These are phyloP conservation scores for Selenia dentaria DNA, from an alignment of 2,888 invertebrate species.

Conservation along the genomic window DNA sequence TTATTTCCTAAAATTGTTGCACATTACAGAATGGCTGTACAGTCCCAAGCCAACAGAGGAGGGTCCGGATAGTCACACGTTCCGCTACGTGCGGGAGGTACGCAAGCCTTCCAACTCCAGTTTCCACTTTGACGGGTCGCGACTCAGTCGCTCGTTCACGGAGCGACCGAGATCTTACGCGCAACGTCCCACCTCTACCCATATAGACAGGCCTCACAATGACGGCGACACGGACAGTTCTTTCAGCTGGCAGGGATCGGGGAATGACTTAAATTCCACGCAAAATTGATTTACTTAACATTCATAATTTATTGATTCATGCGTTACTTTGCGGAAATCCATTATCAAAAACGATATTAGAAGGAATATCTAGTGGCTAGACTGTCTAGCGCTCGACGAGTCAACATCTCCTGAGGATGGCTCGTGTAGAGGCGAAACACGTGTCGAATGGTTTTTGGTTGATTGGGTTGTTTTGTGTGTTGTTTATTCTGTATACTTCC, in stretches of 20 bases:
- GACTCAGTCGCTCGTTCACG: slow-evolving; percentile 53
- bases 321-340: no score
- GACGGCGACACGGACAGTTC: slow-evolving; percentile 78
- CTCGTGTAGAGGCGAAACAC: no score
- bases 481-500: no score
- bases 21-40: slow-evolving; percentile 75
- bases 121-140: slow-evolving; percentile 68
- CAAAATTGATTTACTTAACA: not conserved
- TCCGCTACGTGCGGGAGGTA: slow-evolving; percentile 73
- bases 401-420: no score
- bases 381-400: no score
- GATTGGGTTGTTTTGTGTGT: no score
- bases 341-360: no score
- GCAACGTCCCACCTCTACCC: slow-evolving; percentile 45
- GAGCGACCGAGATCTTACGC: slow-evolving; percentile 51
- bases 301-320: no score
- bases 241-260: slow-evolving; percentile 75
- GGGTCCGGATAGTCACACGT: slow-evolving; percentile 71
- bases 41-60: slow-evolving; percentile 59
- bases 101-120: slow-evolving; percentile 75
- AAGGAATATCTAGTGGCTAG: no score
- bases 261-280: slow-evolving; percentile 31
- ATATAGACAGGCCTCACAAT: slow-evolving; percentile 36
- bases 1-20: no score
- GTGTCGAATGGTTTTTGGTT: no score